Conservation (phyloP, 2,797 vertebrate genomes). For the Nannoperca australis region DNA sequence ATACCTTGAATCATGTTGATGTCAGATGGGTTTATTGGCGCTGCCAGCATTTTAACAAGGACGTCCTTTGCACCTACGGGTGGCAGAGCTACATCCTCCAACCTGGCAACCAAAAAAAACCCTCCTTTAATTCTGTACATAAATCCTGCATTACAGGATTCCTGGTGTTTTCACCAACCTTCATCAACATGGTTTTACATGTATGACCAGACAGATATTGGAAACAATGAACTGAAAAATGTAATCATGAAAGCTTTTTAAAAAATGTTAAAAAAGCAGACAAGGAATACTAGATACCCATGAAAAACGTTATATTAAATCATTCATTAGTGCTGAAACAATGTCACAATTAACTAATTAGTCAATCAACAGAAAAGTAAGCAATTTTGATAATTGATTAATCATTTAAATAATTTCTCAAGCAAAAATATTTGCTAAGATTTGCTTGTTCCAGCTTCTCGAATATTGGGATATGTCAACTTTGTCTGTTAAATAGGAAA, state of each 20-base stretch:
- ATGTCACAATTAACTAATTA: not conserved
- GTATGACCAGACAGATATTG: not conserved
- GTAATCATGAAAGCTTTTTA: too few relatives aligned
- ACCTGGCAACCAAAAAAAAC: conserved; percentile 77
- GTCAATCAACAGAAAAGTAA: not conserved
- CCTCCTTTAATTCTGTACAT: not conserved
- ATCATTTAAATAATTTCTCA: not conserved
- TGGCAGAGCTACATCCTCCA: conserved; percentile 85
- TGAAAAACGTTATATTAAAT: too few relatives aligned
- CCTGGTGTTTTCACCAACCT: not conserved
- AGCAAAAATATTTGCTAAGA: not conserved
- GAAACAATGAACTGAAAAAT: not conserved
- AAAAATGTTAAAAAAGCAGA: too few relatives aligned
- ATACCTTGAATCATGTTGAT: conserved; percentile 98
- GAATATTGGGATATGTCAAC: too few relatives aligned
- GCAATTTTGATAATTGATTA: too few relatives aligned
- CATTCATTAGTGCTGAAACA: too few relatives aligned
- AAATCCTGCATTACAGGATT: too few relatives aligned
- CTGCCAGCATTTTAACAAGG: conserved; percentile 91
- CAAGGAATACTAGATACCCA: too few relatives aligned
- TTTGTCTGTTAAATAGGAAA: not conserved
- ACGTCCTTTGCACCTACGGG: conserved; percentile 83
- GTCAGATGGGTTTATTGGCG: conserved; percentile 95
- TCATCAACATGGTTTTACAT: not conserved
- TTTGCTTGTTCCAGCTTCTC: not conserved